Conservation (phyloP, 2,888 invertebrate species). For the Mechanitis mazaeus region DNA sequence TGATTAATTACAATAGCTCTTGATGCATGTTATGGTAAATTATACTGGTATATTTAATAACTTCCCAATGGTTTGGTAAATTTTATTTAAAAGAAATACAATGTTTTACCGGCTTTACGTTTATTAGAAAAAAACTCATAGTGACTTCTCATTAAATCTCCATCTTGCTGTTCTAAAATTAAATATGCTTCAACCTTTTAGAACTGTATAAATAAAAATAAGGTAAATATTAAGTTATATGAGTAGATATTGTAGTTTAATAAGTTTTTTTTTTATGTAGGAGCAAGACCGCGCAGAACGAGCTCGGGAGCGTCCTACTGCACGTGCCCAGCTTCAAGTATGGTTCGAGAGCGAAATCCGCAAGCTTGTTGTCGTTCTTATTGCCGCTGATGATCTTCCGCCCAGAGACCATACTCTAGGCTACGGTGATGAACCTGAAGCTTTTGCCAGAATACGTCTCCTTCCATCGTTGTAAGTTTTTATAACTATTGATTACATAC, state of each 20-base stretch:
- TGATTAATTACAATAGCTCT: conserved; percentile 54
- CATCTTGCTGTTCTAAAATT: conserved; percentile 2
- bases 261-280: conserved; percentile 41
- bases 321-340: conserved; percentile 90
- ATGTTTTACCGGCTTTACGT: not conserved
- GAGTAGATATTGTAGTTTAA: not conserved
- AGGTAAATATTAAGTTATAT: not conserved
- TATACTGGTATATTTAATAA: conserved; percentile 23
- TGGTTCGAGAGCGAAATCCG: conserved; percentile 91
- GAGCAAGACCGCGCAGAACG: conserved; percentile 68
- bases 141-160: not conserved
- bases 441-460: conserved; percentile 88
- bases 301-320: conserved; percentile 82
- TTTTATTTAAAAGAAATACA: not conserved
- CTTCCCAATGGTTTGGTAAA: not conserved
- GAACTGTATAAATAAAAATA: no score
- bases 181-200: not conserved
- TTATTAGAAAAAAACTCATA: not conserved
- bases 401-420: conserved; percentile 86
- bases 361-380: conserved; percentile 89
- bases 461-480: conserved; percentile 85
- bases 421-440: conserved; percentile 87
- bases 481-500: not conserved
- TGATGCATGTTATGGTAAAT: conserved; percentile 68
- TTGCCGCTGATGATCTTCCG: conserved; percentile 91